These are phyloP conservation scores for Tympanoctomys barrerae DNA, from an alignment of 2,797 vertebrate genomes.

Conservation along the genomic window DNA sequence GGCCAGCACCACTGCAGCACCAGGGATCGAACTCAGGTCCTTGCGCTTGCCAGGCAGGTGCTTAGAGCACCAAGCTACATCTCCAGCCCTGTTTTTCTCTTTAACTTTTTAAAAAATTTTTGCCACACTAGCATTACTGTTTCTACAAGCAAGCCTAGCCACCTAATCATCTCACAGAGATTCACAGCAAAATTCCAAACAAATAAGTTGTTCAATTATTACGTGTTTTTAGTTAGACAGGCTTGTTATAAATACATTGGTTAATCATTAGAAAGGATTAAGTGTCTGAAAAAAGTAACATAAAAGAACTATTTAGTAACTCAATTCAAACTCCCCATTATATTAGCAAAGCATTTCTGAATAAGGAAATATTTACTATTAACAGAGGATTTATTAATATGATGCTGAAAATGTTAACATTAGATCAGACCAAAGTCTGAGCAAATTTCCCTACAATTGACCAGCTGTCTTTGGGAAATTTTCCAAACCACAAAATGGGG, in stretches of 20 bases:
- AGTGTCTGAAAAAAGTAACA: background rate
- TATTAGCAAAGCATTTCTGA: background rate
- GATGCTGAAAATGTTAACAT: background rate
- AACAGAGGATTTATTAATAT: background rate
- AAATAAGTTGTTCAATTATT: conserved; percentile 38
- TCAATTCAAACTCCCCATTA: conserved; percentile 20
- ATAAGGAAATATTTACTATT: background rate
- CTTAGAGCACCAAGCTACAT: no score
- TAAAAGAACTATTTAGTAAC: conserved; percentile 33
- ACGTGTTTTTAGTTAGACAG: conserved; percentile 22
- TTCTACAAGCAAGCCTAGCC: conserved; percentile 35
- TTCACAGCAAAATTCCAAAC: conserved; percentile 20
- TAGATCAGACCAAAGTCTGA: background rate
- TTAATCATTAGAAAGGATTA: background rate
- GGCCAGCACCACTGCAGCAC: no score
- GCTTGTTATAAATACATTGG: background rate
- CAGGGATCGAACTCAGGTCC: no score
- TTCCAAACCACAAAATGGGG: background rate
- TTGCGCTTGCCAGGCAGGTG: no score
- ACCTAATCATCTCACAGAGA: conserved; percentile 12
- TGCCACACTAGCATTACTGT: background rate
- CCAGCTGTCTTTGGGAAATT: background rate
- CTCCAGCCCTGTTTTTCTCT: conserved; percentile 24
- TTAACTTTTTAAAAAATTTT: background rate
- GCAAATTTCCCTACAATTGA: background rate